Evolutionary conservation across 92 coral and sea anemone genomes (phyloP).

Genomic region (Paragorgia papillata): DNA sequence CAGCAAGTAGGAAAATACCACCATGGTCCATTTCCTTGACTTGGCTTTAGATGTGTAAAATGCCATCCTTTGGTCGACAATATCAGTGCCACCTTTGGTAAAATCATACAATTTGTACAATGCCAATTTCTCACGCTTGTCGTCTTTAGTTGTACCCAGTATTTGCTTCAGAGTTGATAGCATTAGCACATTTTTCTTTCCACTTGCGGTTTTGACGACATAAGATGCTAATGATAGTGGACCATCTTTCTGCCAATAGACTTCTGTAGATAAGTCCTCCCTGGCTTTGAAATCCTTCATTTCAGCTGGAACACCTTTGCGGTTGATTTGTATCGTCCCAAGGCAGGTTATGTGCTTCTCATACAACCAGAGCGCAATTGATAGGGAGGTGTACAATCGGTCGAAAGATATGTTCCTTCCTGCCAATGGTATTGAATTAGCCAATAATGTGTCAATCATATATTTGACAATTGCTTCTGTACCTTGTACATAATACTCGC

Average conservation of each 20-base stretch:
- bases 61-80: conserved; percentile 40
- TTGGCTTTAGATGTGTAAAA: conserved; percentile 38
- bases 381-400: conserved; percentile 45
- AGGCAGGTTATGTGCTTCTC: conserved; percentile 37
- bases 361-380: conserved; percentile 37
- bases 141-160: conserved; percentile 39
- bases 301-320: conserved; percentile 51
- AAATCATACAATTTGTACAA: conserved; percentile 47
- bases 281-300: not conserved
- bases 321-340: conserved; percentile 49
- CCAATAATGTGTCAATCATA: conserved; percentile 16
- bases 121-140: conserved; percentile 24
- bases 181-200: conserved; percentile 41
- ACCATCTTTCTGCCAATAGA: too few species aligned
- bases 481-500: conserved; percentile 35
- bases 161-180: conserved; percentile 32
- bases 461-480: conserved; percentile 32
- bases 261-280: too few species aligned
- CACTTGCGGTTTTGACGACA: conserved; percentile 31
- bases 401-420: conserved; percentile 43
- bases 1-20: conserved; percentile 35
- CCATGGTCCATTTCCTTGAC: conserved; percentile 44
- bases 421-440: not conserved
- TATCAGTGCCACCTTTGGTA: conserved; percentile 53
- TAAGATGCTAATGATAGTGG: too few species aligned